Percentiles rank a stretch among this genome's conserved stretches.
Evolutionary conservation across 2,113 vertebrate genomes (phyloP).

Genomic region (Lepus timidus): DNA sequence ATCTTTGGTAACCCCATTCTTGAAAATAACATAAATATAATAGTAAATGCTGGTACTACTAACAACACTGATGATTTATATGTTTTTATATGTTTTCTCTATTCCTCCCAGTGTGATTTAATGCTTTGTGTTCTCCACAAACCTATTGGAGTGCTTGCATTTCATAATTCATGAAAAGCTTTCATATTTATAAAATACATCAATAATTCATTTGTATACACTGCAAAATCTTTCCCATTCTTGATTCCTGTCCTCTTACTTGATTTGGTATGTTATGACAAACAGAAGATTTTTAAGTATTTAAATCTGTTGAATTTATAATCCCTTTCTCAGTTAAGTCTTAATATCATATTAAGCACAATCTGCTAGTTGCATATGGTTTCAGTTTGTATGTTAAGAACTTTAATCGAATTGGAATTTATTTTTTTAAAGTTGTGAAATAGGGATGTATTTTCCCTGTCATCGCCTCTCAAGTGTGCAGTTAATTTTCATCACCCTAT

Average conservation of each 20-base stretch:
- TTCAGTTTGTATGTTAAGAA: constrained; percentile 57
- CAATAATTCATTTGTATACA: neutral
- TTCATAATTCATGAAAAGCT: neutral
- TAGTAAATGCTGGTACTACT: neutral
- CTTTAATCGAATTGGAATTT: constrained; percentile 49
- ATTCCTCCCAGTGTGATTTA: neutral
- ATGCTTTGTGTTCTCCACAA: neutral
- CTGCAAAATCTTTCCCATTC: neutral
- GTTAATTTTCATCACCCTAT: constrained; percentile 9
- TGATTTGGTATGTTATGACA: neutral
- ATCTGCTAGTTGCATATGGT: constrained; percentile 35
- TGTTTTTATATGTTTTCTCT: neutral
- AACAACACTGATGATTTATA: neutral
- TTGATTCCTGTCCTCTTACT: neutral
- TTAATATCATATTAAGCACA: constrained; percentile 2
- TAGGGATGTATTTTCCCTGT: neutral
- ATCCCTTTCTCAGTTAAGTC: neutral
- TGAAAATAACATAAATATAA: constrained; percentile 1
- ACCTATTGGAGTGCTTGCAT: neutral
- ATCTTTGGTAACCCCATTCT: neutral
- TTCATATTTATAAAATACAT: neutral
- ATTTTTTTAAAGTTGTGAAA: constrained; percentile 58
- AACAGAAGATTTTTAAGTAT: neutral
- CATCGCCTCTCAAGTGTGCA: constrained; percentile 25
- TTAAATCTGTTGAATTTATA: neutral